Evolutionary conservation across 2,888 invertebrate species (phyloP), one percentile per base, ranked within the genome.

Genomic region (Dastarcus helophoroides): DNA sequence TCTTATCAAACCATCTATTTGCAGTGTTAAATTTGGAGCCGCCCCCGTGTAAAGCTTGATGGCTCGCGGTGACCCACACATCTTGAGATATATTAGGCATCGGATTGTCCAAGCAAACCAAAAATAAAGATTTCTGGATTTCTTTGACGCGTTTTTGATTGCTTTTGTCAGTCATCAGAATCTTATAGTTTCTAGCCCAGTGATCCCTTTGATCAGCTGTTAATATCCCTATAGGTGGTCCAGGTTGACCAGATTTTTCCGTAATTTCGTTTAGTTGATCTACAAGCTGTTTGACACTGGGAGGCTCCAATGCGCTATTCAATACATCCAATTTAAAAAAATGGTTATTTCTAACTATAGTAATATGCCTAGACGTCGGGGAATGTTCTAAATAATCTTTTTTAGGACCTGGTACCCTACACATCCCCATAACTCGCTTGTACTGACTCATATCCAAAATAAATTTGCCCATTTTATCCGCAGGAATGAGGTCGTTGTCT

Each of bases 1-100:
- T 32, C 26, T 32, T 32, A n/a, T 16, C 32, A 9, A 27, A 26
- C 32, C 32, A 32, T 10, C 32, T 24, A 10, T 32, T 32, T 9
- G 32, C 32, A 1, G 26, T 27, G 21, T 32, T 32, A 2, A 32
- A 6, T 14, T 26, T 32, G 3, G 26, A 12, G 3, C 32, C 32
- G 9, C 27, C 15, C 1, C 32, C 32, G n/a, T 32, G 26, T 9
- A 32, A 32, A 4, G 26, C 32, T 9, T 32, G 26, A 10, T 32
- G 25, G 16, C 32, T 27, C 8, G 26, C 10, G n/a, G 15, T 21
- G 7, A 32, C 12, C 13, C 27, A 27, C 3, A n/a, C 16, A 12
- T 26, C 26, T n/a, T 32, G 22, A 2, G 26, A 10, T 9, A 9
- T 16, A 11, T 9, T 9, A 17, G 16, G 21, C 12, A 26, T 27